These are phyloP conservation scores for Barnardius zonarius DNA, from an alignment of 2,113 vertebrate genomes.

Conservation along the genomic window DNA sequence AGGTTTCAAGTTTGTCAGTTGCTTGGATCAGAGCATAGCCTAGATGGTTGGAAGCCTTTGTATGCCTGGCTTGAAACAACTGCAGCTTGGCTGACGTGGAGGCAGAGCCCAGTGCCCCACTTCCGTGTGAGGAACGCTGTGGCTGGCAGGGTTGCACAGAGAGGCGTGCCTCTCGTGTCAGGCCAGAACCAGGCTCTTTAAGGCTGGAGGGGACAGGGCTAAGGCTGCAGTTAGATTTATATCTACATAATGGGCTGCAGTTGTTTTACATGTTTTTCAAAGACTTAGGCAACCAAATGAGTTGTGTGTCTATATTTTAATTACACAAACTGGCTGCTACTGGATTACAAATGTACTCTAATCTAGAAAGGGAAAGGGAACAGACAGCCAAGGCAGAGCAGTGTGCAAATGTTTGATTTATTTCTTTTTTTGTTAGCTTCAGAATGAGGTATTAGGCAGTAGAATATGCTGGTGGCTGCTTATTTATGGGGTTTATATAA, in stretches of 20 bases:
- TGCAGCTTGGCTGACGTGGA: neutral
- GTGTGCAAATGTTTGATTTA: neutral
- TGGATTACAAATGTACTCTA: neutral
- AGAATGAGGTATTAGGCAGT: neutral
- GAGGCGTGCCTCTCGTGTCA: rapidly evolving
- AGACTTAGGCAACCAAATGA: neutral
- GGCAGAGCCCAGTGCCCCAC: rapidly evolving
- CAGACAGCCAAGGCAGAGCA: neutral
- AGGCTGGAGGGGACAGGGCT: neutral
- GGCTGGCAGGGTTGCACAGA: neutral
- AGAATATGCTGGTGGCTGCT: neutral
- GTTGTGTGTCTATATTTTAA: neutral
- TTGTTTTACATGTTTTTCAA: conserved; percentile 29
- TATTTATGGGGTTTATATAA: neutral
- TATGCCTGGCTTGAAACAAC: neutral
- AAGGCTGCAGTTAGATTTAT: conserved; percentile 5
- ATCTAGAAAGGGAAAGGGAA: neutral
- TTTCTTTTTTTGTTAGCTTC: neutral
- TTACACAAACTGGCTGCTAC: neutral
- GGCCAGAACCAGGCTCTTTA: neutral
- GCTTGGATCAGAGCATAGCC: neutral
- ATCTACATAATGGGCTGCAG: neutral
- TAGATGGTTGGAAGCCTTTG: neutral
- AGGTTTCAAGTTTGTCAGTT: neutral
- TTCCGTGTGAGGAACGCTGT: rapidly evolving